Conservation (phyloP, 2,113 vertebrate species). For the Corythornis vintsioides region DNA sequence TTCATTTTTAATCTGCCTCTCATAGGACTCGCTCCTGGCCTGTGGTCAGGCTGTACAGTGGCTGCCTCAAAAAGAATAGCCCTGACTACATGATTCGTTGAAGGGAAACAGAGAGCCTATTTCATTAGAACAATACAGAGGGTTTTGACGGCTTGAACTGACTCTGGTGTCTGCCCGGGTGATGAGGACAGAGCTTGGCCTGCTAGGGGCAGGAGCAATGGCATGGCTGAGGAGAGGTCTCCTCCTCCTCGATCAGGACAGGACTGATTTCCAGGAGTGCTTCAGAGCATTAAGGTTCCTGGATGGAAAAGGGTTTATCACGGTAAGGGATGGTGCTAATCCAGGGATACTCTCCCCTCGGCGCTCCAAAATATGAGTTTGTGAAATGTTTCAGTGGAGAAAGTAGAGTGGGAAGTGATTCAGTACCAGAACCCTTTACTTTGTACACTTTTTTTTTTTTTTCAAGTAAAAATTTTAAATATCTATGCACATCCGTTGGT, state of each 20-base stretch:
- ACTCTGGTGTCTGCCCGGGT: fast-evolving
- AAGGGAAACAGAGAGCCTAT: background rate
- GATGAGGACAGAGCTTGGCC: background rate
- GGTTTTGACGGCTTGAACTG: background rate
- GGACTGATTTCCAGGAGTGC: background rate
- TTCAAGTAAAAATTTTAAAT: background rate
- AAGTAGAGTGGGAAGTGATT: fast-evolving
- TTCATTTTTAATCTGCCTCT: background rate
- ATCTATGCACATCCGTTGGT: fast-evolving
- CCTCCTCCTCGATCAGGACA: background rate
- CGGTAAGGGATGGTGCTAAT: fast-evolving
- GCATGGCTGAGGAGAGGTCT: background rate
- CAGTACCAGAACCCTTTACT: fast-evolving
- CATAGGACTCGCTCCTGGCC: background rate
- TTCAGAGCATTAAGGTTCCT: fast-evolving
- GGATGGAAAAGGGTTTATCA: background rate
- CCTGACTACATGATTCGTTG: background rate
- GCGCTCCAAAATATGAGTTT: fast-evolving
- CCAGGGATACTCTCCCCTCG: fast-evolving
- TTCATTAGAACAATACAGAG: background rate
- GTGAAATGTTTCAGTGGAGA: fast-evolving
- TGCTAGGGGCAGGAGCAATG: too few species aligned
- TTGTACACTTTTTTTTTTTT: background rate
- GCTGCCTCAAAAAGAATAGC: background rate
- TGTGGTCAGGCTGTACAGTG: fast-evolving